These are phyloP conservation scores for Torymus aiolomorphi DNA, from an alignment of 2,888 invertebrate species.

Conservation along the genomic window DNA sequence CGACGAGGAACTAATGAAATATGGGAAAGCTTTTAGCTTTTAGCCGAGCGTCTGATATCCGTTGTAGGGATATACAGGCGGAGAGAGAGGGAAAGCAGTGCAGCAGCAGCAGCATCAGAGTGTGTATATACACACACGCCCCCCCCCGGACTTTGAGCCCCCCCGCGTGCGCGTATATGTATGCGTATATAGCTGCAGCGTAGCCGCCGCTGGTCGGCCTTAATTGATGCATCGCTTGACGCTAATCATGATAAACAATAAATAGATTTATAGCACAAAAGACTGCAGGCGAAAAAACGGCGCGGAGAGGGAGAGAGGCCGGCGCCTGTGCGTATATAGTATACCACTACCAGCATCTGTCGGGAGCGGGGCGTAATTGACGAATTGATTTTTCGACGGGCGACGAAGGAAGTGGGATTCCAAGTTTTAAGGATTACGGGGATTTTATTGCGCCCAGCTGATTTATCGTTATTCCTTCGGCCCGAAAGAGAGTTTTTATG, in stretches of 20 bases:
- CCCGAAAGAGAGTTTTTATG: constrained; percentile 7
- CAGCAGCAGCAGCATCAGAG: not conserved
- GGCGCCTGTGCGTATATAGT: not conserved
- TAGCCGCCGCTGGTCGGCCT: constrained; percentile 54
- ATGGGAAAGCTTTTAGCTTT: constrained; percentile 74
- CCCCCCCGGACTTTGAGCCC: constrained; percentile 34
- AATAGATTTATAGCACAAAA: constrained; percentile 65
- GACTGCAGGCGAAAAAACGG: constrained; percentile 20
- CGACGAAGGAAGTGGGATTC: constrained; percentile 10
- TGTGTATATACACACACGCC: not conserved
- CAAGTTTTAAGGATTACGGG: constrained; percentile 32
- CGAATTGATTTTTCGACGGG: constrained; percentile 53
- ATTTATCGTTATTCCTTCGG: constrained; percentile 10
- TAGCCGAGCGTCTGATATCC: constrained; percentile 72
- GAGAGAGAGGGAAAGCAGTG: not conserved
- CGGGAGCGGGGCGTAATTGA: constrained; percentile 36
- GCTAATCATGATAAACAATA: constrained; percentile 71
- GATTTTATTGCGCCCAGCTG: constrained; percentile 10
- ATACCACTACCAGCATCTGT: no score
- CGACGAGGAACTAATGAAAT: constrained; percentile 70
- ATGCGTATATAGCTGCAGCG: constrained; percentile 1
- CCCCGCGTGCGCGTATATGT: not conserved
- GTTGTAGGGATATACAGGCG: constrained; percentile 49
- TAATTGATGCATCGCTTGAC: constrained; percentile 70
- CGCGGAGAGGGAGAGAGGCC: not conserved